A percentile compares a stretch with the other conserved stretches of the same genome.
phyloP scores from a whole-genome alignment of 2,888 invertebrate species.

The Orthosia cruda region DNA sequence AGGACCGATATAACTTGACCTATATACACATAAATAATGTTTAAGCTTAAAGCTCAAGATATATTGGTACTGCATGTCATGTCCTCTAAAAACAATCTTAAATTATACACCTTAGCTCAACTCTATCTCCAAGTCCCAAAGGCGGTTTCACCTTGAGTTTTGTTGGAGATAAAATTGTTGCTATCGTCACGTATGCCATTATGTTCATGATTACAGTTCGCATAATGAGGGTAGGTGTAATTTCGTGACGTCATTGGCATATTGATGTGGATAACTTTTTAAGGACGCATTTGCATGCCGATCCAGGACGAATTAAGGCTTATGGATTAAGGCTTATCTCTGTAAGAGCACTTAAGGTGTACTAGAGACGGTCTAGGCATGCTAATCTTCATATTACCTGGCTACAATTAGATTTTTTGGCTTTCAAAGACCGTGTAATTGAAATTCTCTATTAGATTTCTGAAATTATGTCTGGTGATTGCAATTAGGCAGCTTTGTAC shows the following conservation, averaged over 20 bases:
- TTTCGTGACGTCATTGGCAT: slow-evolving; percentile 78
- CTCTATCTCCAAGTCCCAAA: slow-evolving; percentile 58
- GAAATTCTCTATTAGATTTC: slow-evolving; percentile 2
- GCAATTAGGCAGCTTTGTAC: neutral
- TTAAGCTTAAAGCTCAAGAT: slow-evolving; percentile 57
- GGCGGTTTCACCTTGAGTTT: slow-evolving; percentile 65
- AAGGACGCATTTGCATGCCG: slow-evolving; percentile 56
- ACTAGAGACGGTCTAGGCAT: slow-evolving; percentile 19
- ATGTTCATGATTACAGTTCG: slow-evolving; percentile 78
- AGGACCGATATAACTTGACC: slow-evolving; percentile 64
- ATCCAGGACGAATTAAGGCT: slow-evolving; percentile 33
- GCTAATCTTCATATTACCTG: slow-evolving; percentile 18
- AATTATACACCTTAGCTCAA: slow-evolving; percentile 45
- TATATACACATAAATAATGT: slow-evolving; percentile 29
- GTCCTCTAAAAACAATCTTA: slow-evolving; percentile 66
- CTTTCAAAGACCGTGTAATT: slow-evolving; percentile 18
- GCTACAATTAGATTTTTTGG: neutral
- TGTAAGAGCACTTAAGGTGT: slow-evolving; percentile 14
- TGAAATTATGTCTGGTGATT: neutral
- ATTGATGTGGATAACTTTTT: slow-evolving; percentile 71
- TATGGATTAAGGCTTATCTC: slow-evolving; percentile 56
- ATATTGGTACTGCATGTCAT: slow-evolving; percentile 70
- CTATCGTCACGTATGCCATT: slow-evolving; percentile 76
- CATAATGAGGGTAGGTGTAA: slow-evolving; percentile 78
- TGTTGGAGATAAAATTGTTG: slow-evolving; percentile 65